A percentile compares a stretch with the other conserved stretches of the same genome.
Evolutionary conservation across 2,888 invertebrate species (phyloP).

Genomic region (Biston betularia): DNA sequence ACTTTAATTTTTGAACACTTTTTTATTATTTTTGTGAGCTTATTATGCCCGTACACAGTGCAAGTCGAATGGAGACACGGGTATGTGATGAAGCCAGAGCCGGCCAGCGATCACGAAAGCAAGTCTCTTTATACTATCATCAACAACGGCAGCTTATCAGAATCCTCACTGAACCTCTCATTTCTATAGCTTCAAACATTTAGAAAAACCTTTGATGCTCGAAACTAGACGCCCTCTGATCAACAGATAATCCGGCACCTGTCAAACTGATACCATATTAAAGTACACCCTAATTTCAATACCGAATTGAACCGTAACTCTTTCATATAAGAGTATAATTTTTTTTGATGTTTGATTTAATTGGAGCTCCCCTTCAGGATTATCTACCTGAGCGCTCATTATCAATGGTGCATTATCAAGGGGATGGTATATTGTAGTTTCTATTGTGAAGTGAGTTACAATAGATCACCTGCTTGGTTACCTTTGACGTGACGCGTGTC

Average conservation of each 20-base stretch:
- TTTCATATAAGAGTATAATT: slow-evolving; percentile 43
- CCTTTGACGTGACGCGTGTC: slow-evolving; percentile 75
- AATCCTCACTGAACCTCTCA: slow-evolving; percentile 28
- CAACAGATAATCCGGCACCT: slow-evolving; percentile 78
- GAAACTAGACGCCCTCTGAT: slow-evolving; percentile 63
- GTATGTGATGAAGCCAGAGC: slow-evolving; percentile 63
- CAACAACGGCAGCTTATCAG: slow-evolving; percentile 28
- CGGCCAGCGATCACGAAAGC: slow-evolving; percentile 75
- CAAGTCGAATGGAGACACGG: slow-evolving; percentile 57
- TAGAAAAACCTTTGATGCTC: slow-evolving; percentile 63
- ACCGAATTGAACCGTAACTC: slow-evolving; percentile 40
- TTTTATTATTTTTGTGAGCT: slow-evolving; percentile 41
- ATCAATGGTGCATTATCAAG: slow-evolving; percentile 60
- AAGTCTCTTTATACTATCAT: slow-evolving; percentile 62
- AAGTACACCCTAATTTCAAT: slow-evolving; percentile 50
- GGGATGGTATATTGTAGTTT: slow-evolving; percentile 51
- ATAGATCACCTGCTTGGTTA: slow-evolving; percentile 71
- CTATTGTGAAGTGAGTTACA: slow-evolving; percentile 51
- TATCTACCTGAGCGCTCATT: slow-evolving; percentile 77
- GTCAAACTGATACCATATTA: slow-evolving; percentile 69
- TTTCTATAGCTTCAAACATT: slow-evolving; percentile 46
- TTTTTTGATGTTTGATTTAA: slow-evolving; percentile 71
- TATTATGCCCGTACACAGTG: slow-evolving; percentile 57
- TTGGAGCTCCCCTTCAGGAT: slow-evolving; percentile 73
- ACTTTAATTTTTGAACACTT: slow-evolving; percentile 20